Percentiles rank a stretch among this genome's conserved stretches.
phyloP scores from a whole-genome alignment of 2,113 vertebrate genomes.

The Platichthys flesus region DNA sequence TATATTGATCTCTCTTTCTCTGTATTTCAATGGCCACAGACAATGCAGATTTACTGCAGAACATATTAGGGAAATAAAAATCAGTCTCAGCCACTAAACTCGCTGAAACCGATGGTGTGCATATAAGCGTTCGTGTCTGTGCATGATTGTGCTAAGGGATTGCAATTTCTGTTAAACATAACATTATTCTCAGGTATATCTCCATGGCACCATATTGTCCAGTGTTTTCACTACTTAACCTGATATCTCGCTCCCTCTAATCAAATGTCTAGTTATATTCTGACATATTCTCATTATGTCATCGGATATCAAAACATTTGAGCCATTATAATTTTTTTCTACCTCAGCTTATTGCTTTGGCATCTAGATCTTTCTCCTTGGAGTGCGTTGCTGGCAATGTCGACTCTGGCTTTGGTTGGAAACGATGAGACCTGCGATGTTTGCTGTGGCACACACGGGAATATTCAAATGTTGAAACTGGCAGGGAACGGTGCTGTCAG shows the following conservation, averaged over 20 bases:
- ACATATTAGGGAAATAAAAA: conserved; percentile 85
- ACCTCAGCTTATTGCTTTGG: conserved; percentile 79
- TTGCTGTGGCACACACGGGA: conserved; percentile 81
- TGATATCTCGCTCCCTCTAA: conserved; percentile 34
- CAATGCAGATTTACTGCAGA: conserved; percentile 84
- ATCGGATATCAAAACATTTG: conserved; percentile 68
- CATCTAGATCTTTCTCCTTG: conserved; percentile 72
- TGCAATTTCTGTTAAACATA: conserved; percentile 23
- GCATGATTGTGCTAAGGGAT: conserved; percentile 30
- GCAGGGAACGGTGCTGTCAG: conserved; percentile 77
- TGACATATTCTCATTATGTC: conserved; percentile 71
- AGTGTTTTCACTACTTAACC: conserved; percentile 50
- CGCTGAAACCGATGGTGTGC: conserved; percentile 68
- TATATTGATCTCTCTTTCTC: conserved; percentile 88
- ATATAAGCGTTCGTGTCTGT: conserved; percentile 9
- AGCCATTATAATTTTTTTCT: conserved; percentile 69
- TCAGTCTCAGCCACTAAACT: conserved; percentile 64
- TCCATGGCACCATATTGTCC: conserved; percentile 31
- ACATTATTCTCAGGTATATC: conserved; percentile 35
- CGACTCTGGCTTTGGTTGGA: conserved; percentile 73
- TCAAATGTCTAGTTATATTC: conserved; percentile 72
- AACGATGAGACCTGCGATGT: conserved; percentile 79
- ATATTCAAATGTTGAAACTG: conserved; percentile 83
- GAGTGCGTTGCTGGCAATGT: conserved; percentile 78
- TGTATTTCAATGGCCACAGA: conserved; percentile 82